phyloP scores from a whole-genome alignment of 2,888 invertebrate species.

The Salticus scenicus region DNA sequence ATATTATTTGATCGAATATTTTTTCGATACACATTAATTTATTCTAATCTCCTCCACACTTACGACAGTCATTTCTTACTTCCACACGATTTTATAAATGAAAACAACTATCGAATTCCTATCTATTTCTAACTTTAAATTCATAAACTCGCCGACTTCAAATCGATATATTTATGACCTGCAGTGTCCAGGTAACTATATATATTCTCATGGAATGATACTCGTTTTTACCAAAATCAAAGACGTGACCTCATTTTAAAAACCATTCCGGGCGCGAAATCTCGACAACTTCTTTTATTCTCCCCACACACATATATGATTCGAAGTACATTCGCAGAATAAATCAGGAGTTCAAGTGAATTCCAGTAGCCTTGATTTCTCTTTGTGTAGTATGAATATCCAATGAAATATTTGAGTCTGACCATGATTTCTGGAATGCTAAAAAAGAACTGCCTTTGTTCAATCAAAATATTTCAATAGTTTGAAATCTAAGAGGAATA shows the following conservation, averaged over 20 bases:
- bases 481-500: no score
- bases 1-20: no score
- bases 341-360: constrained; percentile 12
- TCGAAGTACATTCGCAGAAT: not conserved
- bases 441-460: no score
- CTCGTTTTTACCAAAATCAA: not conserved
- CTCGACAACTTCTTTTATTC: not conserved
- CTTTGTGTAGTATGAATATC: not conserved
- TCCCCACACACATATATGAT: not conserved
- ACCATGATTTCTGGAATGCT: not conserved
- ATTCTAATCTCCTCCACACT: no score
- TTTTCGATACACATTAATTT: no score
- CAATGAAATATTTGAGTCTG: not conserved
- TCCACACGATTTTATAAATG: no score
- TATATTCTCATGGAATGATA: not conserved
- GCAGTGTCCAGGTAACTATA: not conserved
- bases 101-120: no score
- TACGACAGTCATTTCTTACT: no score
- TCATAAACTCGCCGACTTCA: no score
- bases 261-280: not conserved
- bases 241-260: not conserved
- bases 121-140: no score
- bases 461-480: no score
- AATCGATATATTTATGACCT: not conserved
- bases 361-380: not conserved